Base-by-base conservation (phyloP, 1,140 invertebrate genomes). In the Drosophila pseudoananassae region DNA sequence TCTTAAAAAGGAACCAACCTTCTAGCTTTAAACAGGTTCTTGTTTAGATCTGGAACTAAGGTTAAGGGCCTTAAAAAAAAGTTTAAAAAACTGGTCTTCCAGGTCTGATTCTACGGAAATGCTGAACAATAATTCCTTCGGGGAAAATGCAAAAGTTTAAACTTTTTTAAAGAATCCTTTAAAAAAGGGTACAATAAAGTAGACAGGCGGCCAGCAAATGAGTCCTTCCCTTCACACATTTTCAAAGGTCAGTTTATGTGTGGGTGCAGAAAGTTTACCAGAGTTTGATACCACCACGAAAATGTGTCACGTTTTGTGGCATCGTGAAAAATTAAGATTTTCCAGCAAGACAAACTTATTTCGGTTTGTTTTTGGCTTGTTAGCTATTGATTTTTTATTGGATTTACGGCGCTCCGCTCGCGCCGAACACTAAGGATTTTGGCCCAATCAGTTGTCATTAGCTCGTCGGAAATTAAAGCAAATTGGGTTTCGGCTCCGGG, bases 251-350 rank as follows among this genome's bases (percentile, higher is more conserved):
- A 43, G 36, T n/a, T 14, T 17, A 12, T 23, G 51, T 60, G 59
- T 49, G 29, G 52, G 17, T 46, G 15, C 20, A 10, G 57, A 84
- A 85, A 84, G 81, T 79, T 84, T 20, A 38, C 15, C 59, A 66
- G 68, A 66, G 63, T 81, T 85, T 65, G 46, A 59, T 12, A 49
- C 65, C 58, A 46, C 76, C 80, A 78, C 66, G 59, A 73, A 76
- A 80, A 85, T 87, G 60, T 87, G 82, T 85, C 82, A 85, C 82
- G 82, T 85, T 74, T 46, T 72, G 66, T 64, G 47, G 68, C 60
- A 78, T 61, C 70, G 73, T 58, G 49, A 69, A 81, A 81, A 85
- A 85, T 85, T 85, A 78, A 87, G 82, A 85, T 77, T 75, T 79
- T 80, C 33, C 27, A 31, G 10, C 43, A 46, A 47, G 23, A 40